phyloP scores from a whole-genome alignment of 2,113 vertebrate species.

The Dasyprocta punctata region DNA sequence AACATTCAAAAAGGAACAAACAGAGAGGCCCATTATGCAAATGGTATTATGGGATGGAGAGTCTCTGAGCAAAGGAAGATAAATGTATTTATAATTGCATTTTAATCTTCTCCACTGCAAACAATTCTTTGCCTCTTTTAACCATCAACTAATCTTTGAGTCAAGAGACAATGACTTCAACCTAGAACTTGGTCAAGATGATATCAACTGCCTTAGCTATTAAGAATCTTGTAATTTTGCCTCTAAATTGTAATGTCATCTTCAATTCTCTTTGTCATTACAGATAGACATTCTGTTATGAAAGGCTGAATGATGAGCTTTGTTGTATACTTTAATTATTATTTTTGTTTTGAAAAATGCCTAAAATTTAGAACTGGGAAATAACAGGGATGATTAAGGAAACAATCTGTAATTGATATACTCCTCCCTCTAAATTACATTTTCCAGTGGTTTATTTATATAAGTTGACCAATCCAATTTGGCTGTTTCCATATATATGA shows the following conservation, averaged over 20 bases:
- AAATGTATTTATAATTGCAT: constrained; percentile 69
- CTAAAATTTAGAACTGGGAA: constrained; percentile 80
- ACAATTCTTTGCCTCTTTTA: constrained; percentile 61
- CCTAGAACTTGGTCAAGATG: constrained; percentile 30
- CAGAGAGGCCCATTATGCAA: constrained; percentile 73
- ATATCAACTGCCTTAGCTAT: constrained; percentile 14
- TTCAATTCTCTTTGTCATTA: constrained; percentile 65
- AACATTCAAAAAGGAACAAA: constrained; percentile 77
- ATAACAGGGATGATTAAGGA: constrained; percentile 80
- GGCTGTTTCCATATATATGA: constrained; percentile 70
- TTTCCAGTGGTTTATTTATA: constrained; percentile 81
- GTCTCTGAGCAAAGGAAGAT: constrained; percentile 62
- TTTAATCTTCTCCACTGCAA: constrained; percentile 62
- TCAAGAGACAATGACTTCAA: constrained; percentile 36
- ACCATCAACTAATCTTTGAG: constrained; percentile 40
- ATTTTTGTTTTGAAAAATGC: constrained; percentile 73
- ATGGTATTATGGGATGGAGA: constrained; percentile 62
- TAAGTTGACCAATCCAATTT: constrained; percentile 75
- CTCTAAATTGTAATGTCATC: not conserved
- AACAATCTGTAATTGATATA: constrained; percentile 81
- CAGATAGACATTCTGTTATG: constrained; percentile 76
- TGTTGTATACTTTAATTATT: constrained; percentile 77
- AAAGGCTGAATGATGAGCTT: constrained; percentile 56
- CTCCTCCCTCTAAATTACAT: constrained; percentile 82
- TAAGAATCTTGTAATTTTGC: constrained; percentile 17